Evolutionary conservation across 2,888 invertebrate genomes (phyloP), one percentile per base, ranked within the genome.

Genomic region (Desoria tigrina): DNA sequence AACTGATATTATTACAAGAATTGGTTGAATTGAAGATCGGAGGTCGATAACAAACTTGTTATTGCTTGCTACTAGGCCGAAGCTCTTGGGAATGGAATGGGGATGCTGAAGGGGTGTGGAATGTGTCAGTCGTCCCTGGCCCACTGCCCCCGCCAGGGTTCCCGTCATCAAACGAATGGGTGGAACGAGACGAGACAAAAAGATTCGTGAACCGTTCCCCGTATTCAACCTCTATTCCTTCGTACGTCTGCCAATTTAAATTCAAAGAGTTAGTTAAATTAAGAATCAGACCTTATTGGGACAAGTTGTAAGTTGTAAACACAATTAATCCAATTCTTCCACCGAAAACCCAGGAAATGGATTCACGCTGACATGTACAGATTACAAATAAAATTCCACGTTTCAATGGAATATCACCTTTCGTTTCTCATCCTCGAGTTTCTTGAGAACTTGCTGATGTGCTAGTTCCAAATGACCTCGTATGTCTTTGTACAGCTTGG

Each of bases 391-490:
- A n/a, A n/a, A n/a, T n/a, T n/a, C n/a, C n/a, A n/a, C n/a, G n/a
- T n/a, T n/a, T n/a, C n/a, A n/a, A n/a, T n/a, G n/a, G n/a, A n/a
- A n/a, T n/a, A n/a, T n/a, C n/a, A 75, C 77, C 66, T 73, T 69
- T 27, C 50, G 62, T 79, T 84, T 86, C 78, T 88, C 87, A 63
- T 88, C 87, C 71, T 87, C 84, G 73, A 90, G 82, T 68, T 84
- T 85, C 73, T 86, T 86, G 76, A 86, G 85, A 71, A 93, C 87
- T 16, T 86, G 84, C 78, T 91, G 90, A 81, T 94, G 93, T 73
- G 88, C 85, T 68, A 87, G 86, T 79, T 88, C 88, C 42, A 94
- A 82, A 72, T 89, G 88, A 76, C 88, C 87, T 74, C 86, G 86
- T 53, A 74, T 71, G 59, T 72, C 73, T 42, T 68, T 51, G 57